Conservation (phyloP, 1,140 invertebrate species). For the Orchestia grillus region DNA sequence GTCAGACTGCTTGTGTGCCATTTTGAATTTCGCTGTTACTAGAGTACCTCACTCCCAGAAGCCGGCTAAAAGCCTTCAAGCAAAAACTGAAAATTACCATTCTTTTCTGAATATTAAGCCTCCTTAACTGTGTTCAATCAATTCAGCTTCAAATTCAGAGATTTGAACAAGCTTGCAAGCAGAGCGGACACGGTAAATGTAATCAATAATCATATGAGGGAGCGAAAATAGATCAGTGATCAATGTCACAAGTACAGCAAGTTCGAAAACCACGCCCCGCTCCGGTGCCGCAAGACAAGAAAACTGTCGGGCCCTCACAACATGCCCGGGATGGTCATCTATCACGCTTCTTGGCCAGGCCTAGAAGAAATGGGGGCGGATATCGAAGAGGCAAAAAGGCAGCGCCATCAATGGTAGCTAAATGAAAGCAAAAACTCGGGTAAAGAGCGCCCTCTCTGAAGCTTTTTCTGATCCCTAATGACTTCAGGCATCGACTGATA, state of each 20-base stretch:
- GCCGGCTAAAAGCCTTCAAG: neutral
- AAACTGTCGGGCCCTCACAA: neutral
- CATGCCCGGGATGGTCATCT: conserved; percentile 29
- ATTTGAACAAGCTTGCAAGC: neutral
- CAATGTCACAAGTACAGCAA: neutral
- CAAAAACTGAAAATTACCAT: neutral
- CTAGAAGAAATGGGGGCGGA: neutral
- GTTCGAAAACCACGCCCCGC: neutral
- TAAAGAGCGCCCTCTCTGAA: neutral
- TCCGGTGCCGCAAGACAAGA: neutral
- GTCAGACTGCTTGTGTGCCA: no score
- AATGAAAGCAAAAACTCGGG: conserved; percentile 38
- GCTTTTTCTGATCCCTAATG: conserved; percentile 22
- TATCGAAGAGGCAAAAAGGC: conserved; percentile 6
- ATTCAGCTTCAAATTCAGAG: neutral
- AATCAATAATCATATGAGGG: neutral
- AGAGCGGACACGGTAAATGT: neutral
- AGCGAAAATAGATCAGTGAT: neutral
- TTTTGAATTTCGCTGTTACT: neutral
- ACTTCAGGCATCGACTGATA: conserved; percentile 30
- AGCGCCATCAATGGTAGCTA: conserved; percentile 43
- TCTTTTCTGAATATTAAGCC: neutral
- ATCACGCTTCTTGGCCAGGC: conserved; percentile 33
- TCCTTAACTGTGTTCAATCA: neutral
- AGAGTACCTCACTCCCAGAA: neutral